A percentile compares a stretch with the other conserved stretches of the same genome.
phyloP scores from a whole-genome alignment of 2,888 invertebrate species.

The Nomada fucata region DNA sequence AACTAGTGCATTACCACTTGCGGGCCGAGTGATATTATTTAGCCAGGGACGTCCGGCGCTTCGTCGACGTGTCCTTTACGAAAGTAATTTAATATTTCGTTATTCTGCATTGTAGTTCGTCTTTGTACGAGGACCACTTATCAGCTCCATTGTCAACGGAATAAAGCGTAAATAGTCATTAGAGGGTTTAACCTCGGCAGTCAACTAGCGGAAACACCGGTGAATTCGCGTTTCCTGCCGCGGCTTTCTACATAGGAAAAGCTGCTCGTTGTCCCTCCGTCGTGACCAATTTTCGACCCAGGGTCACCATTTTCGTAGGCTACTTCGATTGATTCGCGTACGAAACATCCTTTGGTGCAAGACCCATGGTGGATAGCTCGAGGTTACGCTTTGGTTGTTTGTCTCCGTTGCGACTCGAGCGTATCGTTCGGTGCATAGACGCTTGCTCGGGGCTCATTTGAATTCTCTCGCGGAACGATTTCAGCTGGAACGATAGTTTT shows the following conservation, averaged over 20 bases:
- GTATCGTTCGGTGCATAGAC: conserved; percentile 5
- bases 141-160: conserved; percentile 45
- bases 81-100: neutral
- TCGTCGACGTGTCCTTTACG: neutral
- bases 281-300: conserved; percentile 40
- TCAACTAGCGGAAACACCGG: conserved; percentile 63
- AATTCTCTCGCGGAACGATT: conserved; percentile 48
- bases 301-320: neutral
- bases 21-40: conserved; percentile 21
- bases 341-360: too few relatives aligned
- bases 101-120: neutral
- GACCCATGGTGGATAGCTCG: too few relatives aligned
- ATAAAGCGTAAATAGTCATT: conserved; percentile 60
- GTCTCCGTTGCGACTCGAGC: neutral
- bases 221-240: conserved; percentile 62
- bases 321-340: neutral
- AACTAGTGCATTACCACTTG: conserved; percentile 9
- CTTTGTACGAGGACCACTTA: conserved; percentile 7
- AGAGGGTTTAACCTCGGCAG: conserved; percentile 66
- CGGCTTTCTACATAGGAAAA: conserved; percentile 52
- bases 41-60: neutral
- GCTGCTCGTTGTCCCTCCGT: conserved; percentile 20
- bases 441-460: conserved; percentile 29
- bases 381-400: neutral
- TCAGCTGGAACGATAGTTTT: conserved; percentile 54